A percentile compares a stretch with the other conserved stretches of the same genome.
Evolutionary conservation across 2,888 invertebrate genomes (phyloP).

Genomic region (Gerris lacustris): DNA sequence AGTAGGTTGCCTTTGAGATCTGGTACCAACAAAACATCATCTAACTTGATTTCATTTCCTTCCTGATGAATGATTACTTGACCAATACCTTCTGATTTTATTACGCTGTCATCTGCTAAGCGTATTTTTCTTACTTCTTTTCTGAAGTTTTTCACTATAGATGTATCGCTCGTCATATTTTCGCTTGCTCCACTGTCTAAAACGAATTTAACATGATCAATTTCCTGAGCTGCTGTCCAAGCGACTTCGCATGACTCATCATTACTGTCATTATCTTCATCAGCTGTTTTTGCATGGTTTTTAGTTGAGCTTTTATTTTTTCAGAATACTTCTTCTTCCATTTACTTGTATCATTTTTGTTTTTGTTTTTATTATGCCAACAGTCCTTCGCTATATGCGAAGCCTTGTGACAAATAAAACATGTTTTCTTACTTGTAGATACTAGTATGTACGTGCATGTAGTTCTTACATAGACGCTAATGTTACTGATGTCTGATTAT

Average conservation of each 20-base stretch:
- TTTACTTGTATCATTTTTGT: not conserved
- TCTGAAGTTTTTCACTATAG: not conserved
- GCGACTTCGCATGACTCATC: not conserved
- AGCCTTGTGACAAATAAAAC: not conserved
- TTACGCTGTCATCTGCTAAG: not conserved
- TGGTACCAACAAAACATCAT: not conserved
- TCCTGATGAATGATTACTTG: not conserved
- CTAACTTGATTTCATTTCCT: not conserved
- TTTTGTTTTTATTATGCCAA: not conserved
- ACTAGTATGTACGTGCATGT: too few species aligned
- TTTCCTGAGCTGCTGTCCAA: not conserved
- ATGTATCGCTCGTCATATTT: not conserved
- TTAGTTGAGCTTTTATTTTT: not conserved
- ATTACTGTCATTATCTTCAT: not conserved
- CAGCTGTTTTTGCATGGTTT: not conserved
- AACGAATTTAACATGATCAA: not conserved
- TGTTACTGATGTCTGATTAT: not conserved
- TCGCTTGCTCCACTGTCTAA: not conserved
- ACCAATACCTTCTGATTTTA: not conserved
- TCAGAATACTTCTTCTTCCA: not conserved
- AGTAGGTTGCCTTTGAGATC: not conserved
- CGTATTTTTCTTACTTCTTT: not conserved
- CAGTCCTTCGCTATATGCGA: not conserved
- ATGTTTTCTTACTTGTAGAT: not conserved
- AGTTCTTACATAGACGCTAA: not conserved